These are phyloP conservation scores for Eulemur mongoz DNA, from an alignment of 2,797 vertebrate genomes.

Conservation along the genomic window DNA sequence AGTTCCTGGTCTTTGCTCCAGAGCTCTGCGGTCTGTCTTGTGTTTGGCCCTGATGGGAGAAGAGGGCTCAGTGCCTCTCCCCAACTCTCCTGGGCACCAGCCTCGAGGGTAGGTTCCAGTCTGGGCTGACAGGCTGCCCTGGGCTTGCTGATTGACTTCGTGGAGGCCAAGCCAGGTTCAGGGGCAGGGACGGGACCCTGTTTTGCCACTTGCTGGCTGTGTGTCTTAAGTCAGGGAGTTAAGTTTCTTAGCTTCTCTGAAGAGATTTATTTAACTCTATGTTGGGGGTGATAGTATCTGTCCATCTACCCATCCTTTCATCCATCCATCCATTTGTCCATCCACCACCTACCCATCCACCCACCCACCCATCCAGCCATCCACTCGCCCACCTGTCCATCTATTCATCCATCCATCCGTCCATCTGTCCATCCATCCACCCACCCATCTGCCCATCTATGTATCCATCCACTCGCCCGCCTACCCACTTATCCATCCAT, in stretches of 20 bases:
- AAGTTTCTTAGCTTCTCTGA: background rate
- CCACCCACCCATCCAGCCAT: fast-evolving
- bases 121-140: background rate
- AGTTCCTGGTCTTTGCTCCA: background rate
- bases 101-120: fast-evolving
- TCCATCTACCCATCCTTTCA: too few species aligned
- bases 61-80: too few species aligned
- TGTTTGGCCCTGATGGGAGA: background rate
- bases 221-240: background rate
- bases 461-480: background rate
- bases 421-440: too few species aligned
- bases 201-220: background rate
- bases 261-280: background rate
- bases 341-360: too few species aligned
- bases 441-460: too few species aligned
- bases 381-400: background rate
- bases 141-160: background rate
- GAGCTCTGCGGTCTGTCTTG: background rate
- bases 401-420: background rate
- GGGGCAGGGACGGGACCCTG: background rate
- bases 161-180: background rate
- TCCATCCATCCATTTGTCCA: too few species aligned
- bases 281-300: fast-evolving
- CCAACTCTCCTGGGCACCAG: background rate
- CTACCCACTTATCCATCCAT: fast-evolving